Evolutionary conservation across 2,797 vertebrate genomes (phyloP), one percentile per base, ranked within the genome.

Genomic region (Varecia variegata): DNA sequence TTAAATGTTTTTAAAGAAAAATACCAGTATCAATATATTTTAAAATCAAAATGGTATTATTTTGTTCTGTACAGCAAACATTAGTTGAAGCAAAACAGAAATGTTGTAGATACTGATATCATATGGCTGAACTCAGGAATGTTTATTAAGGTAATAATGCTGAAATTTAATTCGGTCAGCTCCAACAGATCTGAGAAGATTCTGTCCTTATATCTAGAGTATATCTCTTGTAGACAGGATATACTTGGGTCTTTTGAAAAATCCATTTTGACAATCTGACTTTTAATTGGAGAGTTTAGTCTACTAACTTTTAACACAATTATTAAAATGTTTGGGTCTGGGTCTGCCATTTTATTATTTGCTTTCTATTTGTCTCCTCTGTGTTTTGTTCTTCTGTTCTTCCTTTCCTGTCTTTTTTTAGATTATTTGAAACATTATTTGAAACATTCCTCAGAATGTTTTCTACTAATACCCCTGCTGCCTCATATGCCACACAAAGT

Each of bases 1-100:
- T 35, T 90, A 14, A 87, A 90, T 73, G 30, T 7, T 56, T 83
- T 95, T 62, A 87, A 82, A 71, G 67, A 79, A 82, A 94, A 94
- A 54, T 83, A 83, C 9, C 40, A 62, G 14, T 71, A 93, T 83
- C 30, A 65, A 60, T 70, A 23, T 54, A 68, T 90, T 86, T 90
- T 76, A 6, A 76, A 86, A 89, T 81, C 43, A 95, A 50, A 86
- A 89, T 60, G 60, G n/a, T 54, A 71, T 35, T 80, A 82, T 84
- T 88, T 96, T 95, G 15, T 74, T 68, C 65, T 21, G 65, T 50
- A 52, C 43, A 32, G n/a, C 21, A 38, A 87, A 95, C 38, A 92
- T 80, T 30, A 93, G n/a, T 35, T 91, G 52, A 92, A 93, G 91
- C 7, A 67, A 95, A 68, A 86, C 2, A 70, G 52, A 73, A 92